Evolutionary conservation across 2,888 invertebrate genomes (phyloP).

Genomic region (Mechanitis mazaeus): DNA sequence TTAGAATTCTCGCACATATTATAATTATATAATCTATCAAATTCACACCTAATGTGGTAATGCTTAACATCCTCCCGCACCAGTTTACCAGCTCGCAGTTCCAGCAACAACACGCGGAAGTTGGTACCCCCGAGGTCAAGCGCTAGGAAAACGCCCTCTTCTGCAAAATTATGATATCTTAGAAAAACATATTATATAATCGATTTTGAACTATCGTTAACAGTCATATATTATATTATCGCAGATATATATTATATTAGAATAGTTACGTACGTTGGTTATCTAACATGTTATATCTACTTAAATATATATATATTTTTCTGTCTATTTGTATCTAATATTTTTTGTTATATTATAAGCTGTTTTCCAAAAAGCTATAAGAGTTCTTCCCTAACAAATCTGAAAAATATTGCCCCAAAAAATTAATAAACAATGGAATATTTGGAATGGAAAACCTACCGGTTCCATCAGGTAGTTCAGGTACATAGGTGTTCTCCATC

Average conservation of each 20-base stretch:
- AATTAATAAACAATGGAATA: background rate
- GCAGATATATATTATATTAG: too few relatives aligned
- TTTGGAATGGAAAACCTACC: slow-evolving; percentile 53
- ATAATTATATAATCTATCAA: background rate
- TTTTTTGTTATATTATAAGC: too few relatives aligned
- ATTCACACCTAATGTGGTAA: slow-evolving; percentile 71
- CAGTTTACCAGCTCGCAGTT: slow-evolving; percentile 74
- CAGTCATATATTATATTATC: too few relatives aligned
- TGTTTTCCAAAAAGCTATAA: too few relatives aligned
- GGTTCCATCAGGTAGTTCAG: slow-evolving; percentile 82
- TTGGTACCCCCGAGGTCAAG: slow-evolving; percentile 90
- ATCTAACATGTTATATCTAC: too few relatives aligned
- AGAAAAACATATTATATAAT: background rate
- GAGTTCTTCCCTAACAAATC: too few relatives aligned
- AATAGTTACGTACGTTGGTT: background rate
- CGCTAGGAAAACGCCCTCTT: slow-evolving; percentile 84
- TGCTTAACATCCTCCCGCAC: slow-evolving; percentile 79
- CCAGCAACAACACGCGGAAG: slow-evolving; percentile 83
- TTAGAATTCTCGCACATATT: too few relatives aligned
- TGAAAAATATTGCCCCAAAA: background rate
- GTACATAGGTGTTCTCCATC: slow-evolving; percentile 87
- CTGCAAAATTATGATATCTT: slow-evolving; percentile 48
- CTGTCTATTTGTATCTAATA: too few relatives aligned
- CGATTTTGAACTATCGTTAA: too few relatives aligned
- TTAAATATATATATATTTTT: too few relatives aligned